Conservation (phyloP, 2,113 vertebrate genomes). For the Accipiter virgatus region DNA sequence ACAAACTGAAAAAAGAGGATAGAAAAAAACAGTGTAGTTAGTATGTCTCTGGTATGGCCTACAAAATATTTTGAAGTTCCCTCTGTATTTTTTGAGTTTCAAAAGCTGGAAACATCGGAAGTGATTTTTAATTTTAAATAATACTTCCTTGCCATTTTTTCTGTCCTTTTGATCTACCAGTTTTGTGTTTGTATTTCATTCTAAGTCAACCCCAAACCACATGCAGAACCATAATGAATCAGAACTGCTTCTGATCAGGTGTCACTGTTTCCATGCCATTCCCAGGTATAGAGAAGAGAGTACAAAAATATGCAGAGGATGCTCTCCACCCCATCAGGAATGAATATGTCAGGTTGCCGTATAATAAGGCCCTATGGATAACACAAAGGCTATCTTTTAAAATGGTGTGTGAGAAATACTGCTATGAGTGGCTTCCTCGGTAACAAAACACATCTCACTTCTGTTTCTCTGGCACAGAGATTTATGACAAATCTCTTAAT, state of each 20-base stretch:
- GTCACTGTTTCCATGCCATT: neutral
- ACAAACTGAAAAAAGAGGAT: neutral
- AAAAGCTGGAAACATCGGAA: neutral
- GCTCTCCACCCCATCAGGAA: fast-evolving
- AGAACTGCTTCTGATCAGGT: neutral
- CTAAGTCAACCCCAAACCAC: neutral
- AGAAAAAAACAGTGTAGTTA: neutral
- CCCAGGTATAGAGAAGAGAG: neutral
- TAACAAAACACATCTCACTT: neutral
- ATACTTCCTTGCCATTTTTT: neutral
- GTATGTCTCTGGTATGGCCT: neutral
- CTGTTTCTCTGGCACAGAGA: neutral
- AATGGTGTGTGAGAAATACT: neutral
- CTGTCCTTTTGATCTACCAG: neutral
- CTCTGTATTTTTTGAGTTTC: neutral
- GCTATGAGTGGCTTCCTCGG: neutral
- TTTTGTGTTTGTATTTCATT: neutral
- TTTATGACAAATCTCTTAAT: neutral
- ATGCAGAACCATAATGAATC: neutral
- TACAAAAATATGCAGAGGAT: neutral
- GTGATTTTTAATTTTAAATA: neutral
- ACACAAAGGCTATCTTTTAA: neutral
- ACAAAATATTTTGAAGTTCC: neutral
- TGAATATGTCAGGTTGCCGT: neutral
- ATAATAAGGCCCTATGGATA: neutral